phyloP scores from a whole-genome alignment of 2,888 invertebrate species.

The Amblyjoppa proteus region DNA sequence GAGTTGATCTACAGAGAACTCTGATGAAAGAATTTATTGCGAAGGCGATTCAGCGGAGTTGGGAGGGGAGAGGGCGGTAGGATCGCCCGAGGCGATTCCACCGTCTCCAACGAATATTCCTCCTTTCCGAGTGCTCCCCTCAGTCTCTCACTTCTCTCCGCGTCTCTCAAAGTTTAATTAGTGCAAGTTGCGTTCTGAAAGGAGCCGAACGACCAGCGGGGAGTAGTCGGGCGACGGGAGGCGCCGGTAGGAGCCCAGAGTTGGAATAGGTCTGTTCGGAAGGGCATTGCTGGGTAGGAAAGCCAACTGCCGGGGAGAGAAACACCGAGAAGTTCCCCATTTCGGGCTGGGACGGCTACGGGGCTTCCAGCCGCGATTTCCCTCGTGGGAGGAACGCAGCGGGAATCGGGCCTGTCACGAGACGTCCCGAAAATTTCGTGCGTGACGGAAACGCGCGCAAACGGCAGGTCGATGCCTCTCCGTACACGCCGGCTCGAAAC shows the following conservation, averaged over 20 bases:
- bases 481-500: no score
- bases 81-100: constrained; percentile 18
- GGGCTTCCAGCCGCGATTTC: constrained; percentile 6
- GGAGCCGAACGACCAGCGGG: constrained; percentile 29
- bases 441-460: not conserved
- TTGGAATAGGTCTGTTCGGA: constrained; percentile 15
- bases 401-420: not conserved
- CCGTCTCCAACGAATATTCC: constrained; percentile 43
- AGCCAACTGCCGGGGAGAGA: constrained; percentile 21
- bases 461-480: not conserved
- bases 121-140: not conserved
- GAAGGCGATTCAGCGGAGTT: constrained; percentile 13
- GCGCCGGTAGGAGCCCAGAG: not conserved
- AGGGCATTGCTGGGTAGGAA: constrained; percentile 17
- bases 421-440: constrained; percentile 8
- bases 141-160: not conserved
- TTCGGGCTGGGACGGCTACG: not conserved
- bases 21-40: constrained; percentile 52
- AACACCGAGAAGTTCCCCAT: not conserved
- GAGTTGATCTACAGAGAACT: not conserved
- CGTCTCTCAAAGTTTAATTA: constrained; percentile 47
- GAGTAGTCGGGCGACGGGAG: constrained; percentile 38
- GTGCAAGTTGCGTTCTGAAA: constrained; percentile 44
- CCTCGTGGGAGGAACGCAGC: constrained; percentile 4
- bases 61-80: not conserved